Conservation (phyloP, 2,113 vertebrate species). For the Forbesichthys papilliferus region DNA sequence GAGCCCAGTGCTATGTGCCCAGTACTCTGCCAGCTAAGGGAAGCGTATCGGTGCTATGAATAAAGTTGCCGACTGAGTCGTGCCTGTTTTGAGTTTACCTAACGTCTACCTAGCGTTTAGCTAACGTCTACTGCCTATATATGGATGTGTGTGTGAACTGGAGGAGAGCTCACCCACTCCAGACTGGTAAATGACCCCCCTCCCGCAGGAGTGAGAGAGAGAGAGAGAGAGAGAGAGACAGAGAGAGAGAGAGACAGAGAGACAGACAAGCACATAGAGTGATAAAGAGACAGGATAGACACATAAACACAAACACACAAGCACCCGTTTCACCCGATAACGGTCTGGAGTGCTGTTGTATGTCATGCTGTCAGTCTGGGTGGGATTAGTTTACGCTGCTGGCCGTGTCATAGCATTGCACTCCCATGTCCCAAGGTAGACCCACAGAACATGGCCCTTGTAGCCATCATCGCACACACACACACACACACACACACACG, state of each 20-base stretch:
- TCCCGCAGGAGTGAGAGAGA: conserved; percentile 15
- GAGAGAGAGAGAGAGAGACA: conserved; percentile 16
- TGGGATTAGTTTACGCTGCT: conserved; percentile 14
- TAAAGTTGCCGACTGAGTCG: conserved; percentile 65
- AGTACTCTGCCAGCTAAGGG: conserved; percentile 57
- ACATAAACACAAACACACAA: conserved; percentile 33
- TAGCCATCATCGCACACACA: neutral
- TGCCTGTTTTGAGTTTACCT: conserved; percentile 75
- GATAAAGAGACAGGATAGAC: conserved; percentile 19
- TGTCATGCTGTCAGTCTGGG: conserved; percentile 31
- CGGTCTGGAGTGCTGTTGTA: conserved; percentile 28
- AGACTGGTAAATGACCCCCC: conserved; percentile 49
- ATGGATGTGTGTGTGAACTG: conserved; percentile 51
- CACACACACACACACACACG: conserved; percentile 3
- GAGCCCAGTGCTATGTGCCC: conserved; percentile 23
- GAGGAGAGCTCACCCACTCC: conserved; percentile 35
- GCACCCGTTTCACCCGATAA: conserved; percentile 33
- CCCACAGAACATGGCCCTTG: neutral
- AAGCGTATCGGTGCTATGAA: conserved; percentile 67
- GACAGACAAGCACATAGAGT: conserved; percentile 8
- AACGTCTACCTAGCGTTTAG: conserved; percentile 80
- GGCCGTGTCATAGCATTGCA: conserved; percentile 31
- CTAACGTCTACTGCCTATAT: conserved; percentile 81
- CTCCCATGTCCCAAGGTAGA: conserved; percentile 6
- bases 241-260: conserved; percentile 19